phyloP scores from a whole-genome alignment of 1,140 invertebrate genomes.

The Leguminivora glycinivorella region DNA sequence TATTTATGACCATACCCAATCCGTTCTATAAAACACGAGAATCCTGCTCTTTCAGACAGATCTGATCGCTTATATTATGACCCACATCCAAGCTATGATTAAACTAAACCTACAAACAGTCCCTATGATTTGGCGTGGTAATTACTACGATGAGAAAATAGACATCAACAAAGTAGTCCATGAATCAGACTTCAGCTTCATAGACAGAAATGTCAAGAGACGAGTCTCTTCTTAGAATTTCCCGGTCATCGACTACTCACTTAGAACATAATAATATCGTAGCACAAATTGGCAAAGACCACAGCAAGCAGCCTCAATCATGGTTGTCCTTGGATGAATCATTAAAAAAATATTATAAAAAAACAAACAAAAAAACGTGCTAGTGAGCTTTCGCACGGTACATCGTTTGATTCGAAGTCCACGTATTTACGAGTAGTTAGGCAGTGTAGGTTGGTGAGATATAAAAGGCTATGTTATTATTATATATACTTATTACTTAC shows the following conservation, averaged over 20 bases:
- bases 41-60: no score
- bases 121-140: no score
- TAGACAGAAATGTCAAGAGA: neutral
- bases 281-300: neutral
- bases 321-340: neutral
- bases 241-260: neutral
- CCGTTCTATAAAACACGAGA: no score
- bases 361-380: neutral
- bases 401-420: neutral
- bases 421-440: no score
- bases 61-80: no score
- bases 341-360: neutral
- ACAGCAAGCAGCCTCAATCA: neutral
- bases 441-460: no score
- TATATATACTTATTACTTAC: no score
- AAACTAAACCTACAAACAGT: no score
- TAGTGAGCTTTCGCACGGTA: neutral
- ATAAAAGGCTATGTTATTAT: no score
- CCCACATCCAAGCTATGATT: no score
- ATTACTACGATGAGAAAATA: neutral
- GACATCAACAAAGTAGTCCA: neutral
- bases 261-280: constrained; percentile 2
- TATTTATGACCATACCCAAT: no score
- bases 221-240: neutral
- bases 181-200: neutral